These are phyloP conservation scores for Arge pagana DNA, from an alignment of 2,888 invertebrate genomes.

Conservation along the genomic window DNA sequence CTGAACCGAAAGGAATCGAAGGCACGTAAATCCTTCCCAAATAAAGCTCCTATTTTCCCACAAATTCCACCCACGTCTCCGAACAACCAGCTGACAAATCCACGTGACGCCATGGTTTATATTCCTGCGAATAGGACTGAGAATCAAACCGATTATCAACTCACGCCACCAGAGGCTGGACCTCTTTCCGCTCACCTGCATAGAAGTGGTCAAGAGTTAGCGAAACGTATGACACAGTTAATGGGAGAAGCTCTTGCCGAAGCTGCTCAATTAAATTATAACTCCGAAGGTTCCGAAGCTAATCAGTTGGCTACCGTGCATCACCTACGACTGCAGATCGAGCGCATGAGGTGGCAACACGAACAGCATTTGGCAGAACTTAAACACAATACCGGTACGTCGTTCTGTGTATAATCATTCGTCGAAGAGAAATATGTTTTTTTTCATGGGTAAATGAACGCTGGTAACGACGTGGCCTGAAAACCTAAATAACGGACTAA, in stretches of 20 bases:
- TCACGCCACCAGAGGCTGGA: slow-evolving; percentile 52
- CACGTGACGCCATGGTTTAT: slow-evolving; percentile 37
- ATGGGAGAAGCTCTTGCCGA: slow-evolving; percentile 51
- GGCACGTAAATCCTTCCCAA: slow-evolving; percentile 57
- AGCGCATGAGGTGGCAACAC: slow-evolving; percentile 72
- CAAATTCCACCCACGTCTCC: slow-evolving; percentile 29
- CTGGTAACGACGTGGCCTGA: not conserved
- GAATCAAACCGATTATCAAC: slow-evolving; percentile 33
- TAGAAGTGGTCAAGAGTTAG: slow-evolving; percentile 46
- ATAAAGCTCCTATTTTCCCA: slow-evolving; percentile 40
- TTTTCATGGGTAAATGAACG: not conserved
- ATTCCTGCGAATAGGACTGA: slow-evolving; percentile 32
- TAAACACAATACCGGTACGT: slow-evolving; percentile 71
- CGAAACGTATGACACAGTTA: slow-evolving; percentile 47
- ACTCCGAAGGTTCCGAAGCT: slow-evolving; percentile 35
- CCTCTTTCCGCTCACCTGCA: slow-evolving; percentile 48
- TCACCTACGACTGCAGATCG: slow-evolving; percentile 69
- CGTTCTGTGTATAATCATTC: too few species aligned
- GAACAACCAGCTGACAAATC: slow-evolving; percentile 26
- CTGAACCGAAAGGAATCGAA: slow-evolving; percentile 41
- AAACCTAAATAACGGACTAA: not conserved
- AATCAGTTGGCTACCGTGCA: slow-evolving; percentile 65
- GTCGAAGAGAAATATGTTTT: slow-evolving; percentile 36
- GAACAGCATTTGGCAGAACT: slow-evolving; percentile 75
- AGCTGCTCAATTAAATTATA: slow-evolving; percentile 35